phyloP scores from a whole-genome alignment of 2,113 vertebrate genomes.

The Cynocephalus volans region DNA sequence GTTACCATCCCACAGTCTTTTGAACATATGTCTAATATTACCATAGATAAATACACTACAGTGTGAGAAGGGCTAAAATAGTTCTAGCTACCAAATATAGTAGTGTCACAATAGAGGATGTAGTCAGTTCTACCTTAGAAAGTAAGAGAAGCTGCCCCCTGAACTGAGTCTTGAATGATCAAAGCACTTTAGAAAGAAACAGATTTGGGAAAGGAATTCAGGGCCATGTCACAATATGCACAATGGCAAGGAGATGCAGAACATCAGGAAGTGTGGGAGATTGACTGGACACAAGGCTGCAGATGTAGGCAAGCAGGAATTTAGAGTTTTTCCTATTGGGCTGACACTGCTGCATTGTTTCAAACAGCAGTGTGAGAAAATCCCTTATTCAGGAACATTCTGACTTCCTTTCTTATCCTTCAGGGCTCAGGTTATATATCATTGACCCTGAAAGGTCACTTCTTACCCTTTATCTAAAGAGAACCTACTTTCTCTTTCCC shows the following conservation, averaged over 20 bases:
- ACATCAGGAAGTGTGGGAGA: neutral
- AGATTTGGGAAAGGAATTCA: neutral
- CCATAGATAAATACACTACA: neutral
- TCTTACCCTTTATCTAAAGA: slow-evolving; percentile 28
- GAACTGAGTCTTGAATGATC: neutral
- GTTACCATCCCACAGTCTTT: neutral
- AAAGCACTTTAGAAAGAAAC: neutral
- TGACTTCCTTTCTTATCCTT: slow-evolving; percentile 26
- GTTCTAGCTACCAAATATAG: neutral
- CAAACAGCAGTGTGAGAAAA: neutral
- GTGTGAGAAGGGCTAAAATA: neutral
- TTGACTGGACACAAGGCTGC: neutral
- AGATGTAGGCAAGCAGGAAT: neutral
- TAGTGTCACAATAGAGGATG: neutral
- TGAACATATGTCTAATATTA: neutral
- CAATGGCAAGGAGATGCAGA: neutral
- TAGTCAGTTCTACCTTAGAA: neutral
- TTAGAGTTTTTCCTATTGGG: neutral
- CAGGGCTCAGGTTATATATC: neutral
- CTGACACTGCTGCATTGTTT: neutral
- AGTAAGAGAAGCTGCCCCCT: neutral
- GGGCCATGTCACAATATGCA: neutral
- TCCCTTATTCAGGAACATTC: neutral
- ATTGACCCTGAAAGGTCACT: neutral
- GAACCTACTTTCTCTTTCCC: neutral